Base-by-base conservation (phyloP, 2,113 vertebrate species). In the Cyprinus carpio region DNA sequence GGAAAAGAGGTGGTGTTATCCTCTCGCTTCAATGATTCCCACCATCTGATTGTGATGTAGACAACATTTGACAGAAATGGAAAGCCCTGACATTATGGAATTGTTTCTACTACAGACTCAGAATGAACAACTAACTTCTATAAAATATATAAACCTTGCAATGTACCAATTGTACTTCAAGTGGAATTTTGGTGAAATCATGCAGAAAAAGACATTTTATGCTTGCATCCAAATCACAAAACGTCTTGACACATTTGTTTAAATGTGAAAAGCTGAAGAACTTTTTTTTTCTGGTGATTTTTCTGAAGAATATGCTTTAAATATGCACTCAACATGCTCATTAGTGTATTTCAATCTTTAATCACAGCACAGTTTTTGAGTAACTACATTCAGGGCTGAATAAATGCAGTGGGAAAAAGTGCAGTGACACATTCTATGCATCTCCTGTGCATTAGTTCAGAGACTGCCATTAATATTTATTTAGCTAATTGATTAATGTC, bases 11-110 rank as follows among this genome's bases (percentile, higher is more conserved):
- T 83, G 67, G 81, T 40, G 80, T 83, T 82, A 65, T 81, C n/a
- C 43, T 54, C 49, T 72, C 79, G 18, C 49, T 82, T 85, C 37
- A 75, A 10, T 72, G 72, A 37, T 37, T 83, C 29, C 29, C 31
- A 72, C 81, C 81, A 83, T 72, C 49, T 82, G 80, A 83, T 84
- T 87, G 27, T 79, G 65, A 62, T 79, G 40, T 79, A 67, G 51
- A 83, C 40, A 15, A 64, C 62, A 72, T 77, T 76, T 82, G 83
- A 74, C 77, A 87, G 58, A 75, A 84, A 77, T 77, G 51, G 51
- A 85, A 82, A 78, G 60, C 49, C 13, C n/a, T 81, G 71, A 81
- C 77, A 74, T 72, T 62, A 81, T 85, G 31, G 67, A 83, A 72
- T 54, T 82, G 80, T 69, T 69, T 82, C 43, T 34, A 51, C 62